A percentile compares a stretch with the other conserved stretches of the same genome.
These are phyloP conservation scores for Thera britannica DNA, from an alignment of 2,888 invertebrate genomes.

Conservation along the genomic window DNA sequence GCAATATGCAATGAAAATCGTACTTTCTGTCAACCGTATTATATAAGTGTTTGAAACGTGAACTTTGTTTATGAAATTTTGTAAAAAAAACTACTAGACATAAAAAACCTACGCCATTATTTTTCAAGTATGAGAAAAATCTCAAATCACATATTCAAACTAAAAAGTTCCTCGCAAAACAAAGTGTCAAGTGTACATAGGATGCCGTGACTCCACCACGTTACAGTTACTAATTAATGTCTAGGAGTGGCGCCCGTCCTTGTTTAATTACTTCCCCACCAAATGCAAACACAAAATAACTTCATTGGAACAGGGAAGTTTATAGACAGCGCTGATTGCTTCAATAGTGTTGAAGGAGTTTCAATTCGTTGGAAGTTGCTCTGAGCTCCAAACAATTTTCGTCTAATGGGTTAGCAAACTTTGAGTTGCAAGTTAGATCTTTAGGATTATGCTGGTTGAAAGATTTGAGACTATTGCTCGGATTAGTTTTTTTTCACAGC, in stretches of 20 bases:
- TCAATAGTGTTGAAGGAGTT: constrained; percentile 17
- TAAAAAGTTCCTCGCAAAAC: constrained; percentile 41
- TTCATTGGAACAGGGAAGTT: constrained; percentile 51
- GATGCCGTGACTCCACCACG: constrained; percentile 59
- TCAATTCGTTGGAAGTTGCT: constrained; percentile 28
- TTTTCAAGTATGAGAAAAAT: background rate
- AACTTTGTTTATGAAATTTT: too few relatives aligned
- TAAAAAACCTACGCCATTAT: background rate
- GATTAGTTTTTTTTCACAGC: too few relatives aligned
- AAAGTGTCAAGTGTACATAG: constrained; percentile 44
- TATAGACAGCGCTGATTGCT: constrained; percentile 33
- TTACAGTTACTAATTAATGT: constrained; percentile 59
- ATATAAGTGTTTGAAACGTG: too few relatives aligned
- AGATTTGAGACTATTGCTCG: background rate
- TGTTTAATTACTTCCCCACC: constrained; percentile 66
- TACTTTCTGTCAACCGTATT: too few relatives aligned
- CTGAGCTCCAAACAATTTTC: constrained; percentile 22
- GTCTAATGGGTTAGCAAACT: constrained; percentile 25
- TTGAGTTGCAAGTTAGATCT: constrained; percentile 10
- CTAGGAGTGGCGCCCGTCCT: constrained; percentile 62
- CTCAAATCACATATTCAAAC: constrained; percentile 17
- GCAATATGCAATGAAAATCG: too few relatives aligned
- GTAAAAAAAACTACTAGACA: background rate
- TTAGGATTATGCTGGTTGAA: constrained; percentile 1
- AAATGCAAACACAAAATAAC: constrained; percentile 62